These are phyloP conservation scores for Oncorhynchus kisutch DNA, from an alignment of 2,113 vertebrate species.

Conservation along the genomic window DNA sequence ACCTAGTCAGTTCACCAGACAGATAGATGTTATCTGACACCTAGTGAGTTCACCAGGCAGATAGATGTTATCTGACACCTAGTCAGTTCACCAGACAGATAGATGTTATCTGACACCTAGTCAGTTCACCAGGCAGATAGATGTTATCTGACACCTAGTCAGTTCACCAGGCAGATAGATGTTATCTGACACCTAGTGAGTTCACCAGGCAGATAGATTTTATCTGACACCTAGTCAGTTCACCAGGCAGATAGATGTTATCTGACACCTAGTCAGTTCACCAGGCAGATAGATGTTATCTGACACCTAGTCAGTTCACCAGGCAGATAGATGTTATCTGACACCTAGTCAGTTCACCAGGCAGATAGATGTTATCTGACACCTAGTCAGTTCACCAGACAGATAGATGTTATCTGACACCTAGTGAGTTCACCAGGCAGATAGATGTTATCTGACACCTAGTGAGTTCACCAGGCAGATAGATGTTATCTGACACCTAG, in stretches of 20 bases:
- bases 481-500: conserved; percentile 29
- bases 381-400: no score
- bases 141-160: conserved; percentile 32
- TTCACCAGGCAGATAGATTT: neutral
- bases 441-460: conserved; percentile 30
- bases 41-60: conserved; percentile 8
- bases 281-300: conserved; percentile 6
- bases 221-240: no score
- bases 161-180: neutral
- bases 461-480: neutral
- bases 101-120: conserved; percentile 29
- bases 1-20: conserved; percentile 13
- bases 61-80: neutral
- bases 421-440: conserved; percentile 9
- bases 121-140: conserved; percentile 1
- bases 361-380: neutral
- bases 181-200: conserved; percentile 28
- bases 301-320: conserved; percentile 29
- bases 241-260: neutral
- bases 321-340: neutral
- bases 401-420: conserved; percentile 21
- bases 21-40: conserved; percentile 22
- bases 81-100: no score
- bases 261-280: conserved; percentile 31
- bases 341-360: conserved; percentile 24